Percentiles rank a stretch among this genome's conserved stretches.
Evolutionary conservation across 1,140 invertebrate species (phyloP).

Genomic region (Proctacanthus coquilletti): DNA sequence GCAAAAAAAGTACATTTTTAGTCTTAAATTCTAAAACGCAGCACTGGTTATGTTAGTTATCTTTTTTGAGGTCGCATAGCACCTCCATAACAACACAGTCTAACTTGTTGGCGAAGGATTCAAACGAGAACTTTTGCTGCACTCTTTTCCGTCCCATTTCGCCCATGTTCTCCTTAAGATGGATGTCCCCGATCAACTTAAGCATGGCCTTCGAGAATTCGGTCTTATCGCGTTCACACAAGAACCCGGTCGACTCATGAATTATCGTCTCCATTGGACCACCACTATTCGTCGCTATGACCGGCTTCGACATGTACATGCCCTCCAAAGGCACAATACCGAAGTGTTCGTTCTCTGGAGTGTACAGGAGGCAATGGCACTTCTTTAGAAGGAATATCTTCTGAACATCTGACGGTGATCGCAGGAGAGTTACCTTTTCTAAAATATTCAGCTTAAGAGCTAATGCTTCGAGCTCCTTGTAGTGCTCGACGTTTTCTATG

Average conservation of each 20-base stretch:
- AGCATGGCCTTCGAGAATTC: conserved; percentile 69
- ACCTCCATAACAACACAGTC: conserved; percentile 39
- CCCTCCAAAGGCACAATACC: conserved; percentile 98
- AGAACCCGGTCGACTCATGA: conserved; percentile 75
- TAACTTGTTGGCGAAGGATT: conserved; percentile 53
- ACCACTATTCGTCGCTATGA: conserved; percentile 89
- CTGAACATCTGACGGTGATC: conserved; percentile 69
- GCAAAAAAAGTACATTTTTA: too few species aligned
- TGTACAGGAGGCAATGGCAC: conserved; percentile 77
- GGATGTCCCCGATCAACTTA: conserved; percentile 42
- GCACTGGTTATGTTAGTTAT: too few species aligned
- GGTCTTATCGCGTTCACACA: conserved; percentile 52
- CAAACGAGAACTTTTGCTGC: conserved; percentile 62
- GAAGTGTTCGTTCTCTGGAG: conserved; percentile 95
- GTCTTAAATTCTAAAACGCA: too few species aligned
- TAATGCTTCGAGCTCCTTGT: conserved; percentile 47
- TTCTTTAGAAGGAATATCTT: conserved; percentile 66
- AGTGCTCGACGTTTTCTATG: conserved; percentile 79
- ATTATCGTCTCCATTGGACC: conserved; percentile 90
- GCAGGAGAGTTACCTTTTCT: conserved; percentile 65
- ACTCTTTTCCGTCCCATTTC: conserved; percentile 52
- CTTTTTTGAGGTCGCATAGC: too few species aligned
- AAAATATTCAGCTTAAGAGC: conserved; percentile 42
- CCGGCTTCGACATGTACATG: conserved; percentile 86
- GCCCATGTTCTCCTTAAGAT: conserved; percentile 48